Percentiles rank a stretch among this genome's conserved stretches.
Conservation (phyloP, 1,140 invertebrate genomes). For the Adoxophyes honmai region DNA sequence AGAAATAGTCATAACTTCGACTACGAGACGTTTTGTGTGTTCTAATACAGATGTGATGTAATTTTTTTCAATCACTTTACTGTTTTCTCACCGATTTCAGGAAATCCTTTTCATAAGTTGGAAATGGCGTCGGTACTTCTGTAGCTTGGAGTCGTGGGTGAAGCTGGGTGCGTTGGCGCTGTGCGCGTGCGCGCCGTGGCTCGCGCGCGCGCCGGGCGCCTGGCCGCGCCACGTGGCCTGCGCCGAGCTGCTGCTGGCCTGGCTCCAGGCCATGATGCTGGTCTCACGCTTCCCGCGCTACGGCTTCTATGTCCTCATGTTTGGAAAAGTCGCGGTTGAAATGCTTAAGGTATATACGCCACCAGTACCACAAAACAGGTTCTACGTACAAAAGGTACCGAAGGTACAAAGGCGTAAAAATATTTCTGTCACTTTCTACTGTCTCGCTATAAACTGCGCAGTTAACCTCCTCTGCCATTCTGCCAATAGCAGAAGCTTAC, state of each 20-base stretch:
- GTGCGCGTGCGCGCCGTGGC: not conserved
- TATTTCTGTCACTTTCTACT: too few species aligned
- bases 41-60: too few species aligned
- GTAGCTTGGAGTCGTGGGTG: not conserved
- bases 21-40: too few species aligned
- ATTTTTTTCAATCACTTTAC: too few species aligned
- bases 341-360: not conserved
- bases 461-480: too few species aligned
- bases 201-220: not conserved
- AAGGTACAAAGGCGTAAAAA: too few species aligned
- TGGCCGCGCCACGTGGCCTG: not conserved
- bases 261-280: not conserved
- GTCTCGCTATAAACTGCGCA: too few species aligned
- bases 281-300: not conserved
- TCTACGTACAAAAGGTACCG: too few species aligned
- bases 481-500: too few species aligned
- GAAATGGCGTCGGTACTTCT: not conserved
- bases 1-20: too few species aligned
- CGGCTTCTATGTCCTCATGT: not conserved
- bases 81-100: too few species aligned
- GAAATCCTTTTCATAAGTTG: not conserved
- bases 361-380: too few species aligned
- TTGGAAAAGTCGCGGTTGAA: not conserved
- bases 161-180: not conserved
- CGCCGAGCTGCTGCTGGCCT: not conserved